Base-by-base conservation (phyloP, 2,113 vertebrate species). In the Ciconia stormi region DNA sequence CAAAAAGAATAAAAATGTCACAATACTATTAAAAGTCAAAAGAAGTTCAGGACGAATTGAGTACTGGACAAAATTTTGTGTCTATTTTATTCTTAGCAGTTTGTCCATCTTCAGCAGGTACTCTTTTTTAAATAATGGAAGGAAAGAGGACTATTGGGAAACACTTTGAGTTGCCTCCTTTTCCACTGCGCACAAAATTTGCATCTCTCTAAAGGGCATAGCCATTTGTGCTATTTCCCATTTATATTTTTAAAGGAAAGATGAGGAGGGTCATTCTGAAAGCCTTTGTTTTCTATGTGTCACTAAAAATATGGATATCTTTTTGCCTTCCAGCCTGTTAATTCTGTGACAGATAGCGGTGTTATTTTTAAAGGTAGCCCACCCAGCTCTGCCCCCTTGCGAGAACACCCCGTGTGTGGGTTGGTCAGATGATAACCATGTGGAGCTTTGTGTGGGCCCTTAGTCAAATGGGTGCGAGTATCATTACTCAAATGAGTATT, bases 401-500 rank as follows among this genome's bases (percentile, higher is more conserved):
- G 84, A 80, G 82, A 94, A 95, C 90, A 89, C 96, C 62, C 82
- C 67, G 50, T 82, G 74, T 91, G 87, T 69, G 89, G 90, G 95
- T 52, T 91, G 84, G 77, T 93, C 93, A 97, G 93, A 92, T 97
- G 97, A 97, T 96, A 95, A 96, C 86, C 89, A 95, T 81, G 90
- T 59, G 82, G 85, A 96, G 91, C 26, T 93, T 80, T 96, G 89
- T 87, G 91, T 87, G 93, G 93, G 93, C 87, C 97, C 78, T 97
- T 95, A 97, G 93, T 98, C 97, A 98, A 98, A 97, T 58, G 94
- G 97, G 93, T 34, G 87, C 90, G 87, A 98, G 98, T 96, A 97
- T 93, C 95, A 71, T 96, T 98, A 97, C 95, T 97, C 97, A 98
- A 98, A 98, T 97, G 98, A 98, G 97, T 98, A 98, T 98, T 98